These are phyloP conservation scores for Hyperoodon ampullatus DNA, from an alignment of 2,113 vertebrate species.

Conservation along the genomic window DNA sequence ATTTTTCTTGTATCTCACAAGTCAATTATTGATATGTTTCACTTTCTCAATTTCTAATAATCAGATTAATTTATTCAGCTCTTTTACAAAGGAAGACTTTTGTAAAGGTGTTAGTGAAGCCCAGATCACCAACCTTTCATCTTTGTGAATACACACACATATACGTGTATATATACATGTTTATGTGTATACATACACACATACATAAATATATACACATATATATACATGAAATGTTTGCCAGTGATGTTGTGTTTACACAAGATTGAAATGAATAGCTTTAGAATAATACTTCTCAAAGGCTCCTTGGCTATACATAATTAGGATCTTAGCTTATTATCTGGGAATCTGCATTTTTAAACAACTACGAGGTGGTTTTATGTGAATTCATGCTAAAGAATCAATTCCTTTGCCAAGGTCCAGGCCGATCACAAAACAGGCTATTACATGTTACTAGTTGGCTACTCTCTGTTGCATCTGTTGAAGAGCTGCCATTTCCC, in stretches of 20 bases:
- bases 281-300: neutral
- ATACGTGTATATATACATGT: neutral
- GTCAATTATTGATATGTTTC: neutral
- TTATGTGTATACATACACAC: rapidly evolving
- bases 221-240: neutral
- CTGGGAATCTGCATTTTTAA: neutral
- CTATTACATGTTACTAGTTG: neutral
- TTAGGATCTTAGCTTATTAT: neutral
- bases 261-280: neutral
- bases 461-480: neutral
- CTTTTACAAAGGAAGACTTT: neutral
- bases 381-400: neutral
- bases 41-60: neutral
- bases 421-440: neutral
- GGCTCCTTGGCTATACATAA: neutral
- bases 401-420: neutral
- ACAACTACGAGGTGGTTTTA: neutral
- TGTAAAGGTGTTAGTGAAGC: neutral
- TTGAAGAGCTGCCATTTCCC: neutral
- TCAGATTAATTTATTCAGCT: neutral
- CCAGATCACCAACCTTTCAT: neutral
- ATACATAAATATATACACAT: neutral
- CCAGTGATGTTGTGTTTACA: neutral
- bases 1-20: neutral
- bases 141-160: neutral